phyloP scores from a whole-genome alignment of 2,797 vertebrate genomes.

The Garrulus glandarius region DNA sequence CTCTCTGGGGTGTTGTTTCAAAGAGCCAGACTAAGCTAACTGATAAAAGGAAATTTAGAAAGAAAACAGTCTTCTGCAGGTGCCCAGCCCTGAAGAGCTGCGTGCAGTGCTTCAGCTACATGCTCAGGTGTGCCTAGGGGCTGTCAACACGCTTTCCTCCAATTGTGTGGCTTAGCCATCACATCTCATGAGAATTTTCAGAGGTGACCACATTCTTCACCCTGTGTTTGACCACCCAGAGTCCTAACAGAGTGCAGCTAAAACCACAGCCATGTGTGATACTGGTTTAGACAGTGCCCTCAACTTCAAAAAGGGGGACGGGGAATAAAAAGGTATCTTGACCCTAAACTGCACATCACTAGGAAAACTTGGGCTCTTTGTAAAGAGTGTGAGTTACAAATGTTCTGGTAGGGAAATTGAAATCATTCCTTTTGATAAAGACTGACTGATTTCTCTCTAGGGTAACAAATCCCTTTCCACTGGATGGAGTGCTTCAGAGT shows the following conservation, averaged over 20 bases:
- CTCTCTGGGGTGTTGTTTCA: neutral
- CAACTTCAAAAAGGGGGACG: accelerated
- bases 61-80: neutral
- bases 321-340: neutral
- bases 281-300: neutral
- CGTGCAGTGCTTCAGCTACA: neutral
- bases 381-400: neutral
- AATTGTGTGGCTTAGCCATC: slow-evolving; percentile 5
- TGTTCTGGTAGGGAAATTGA: neutral
- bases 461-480: neutral
- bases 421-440: neutral
- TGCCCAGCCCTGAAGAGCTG: neutral
- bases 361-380: neutral
- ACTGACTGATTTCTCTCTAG: neutral
- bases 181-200: neutral
- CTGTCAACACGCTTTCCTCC: neutral
- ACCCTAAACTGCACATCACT: neutral
- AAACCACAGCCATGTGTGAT: neutral
- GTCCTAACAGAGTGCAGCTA: neutral
- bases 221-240: neutral
- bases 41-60: neutral
- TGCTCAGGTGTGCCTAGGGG: slow-evolving; percentile 30
- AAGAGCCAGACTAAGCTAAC: neutral
- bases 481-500: neutral
- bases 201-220: neutral